These are phyloP conservation scores for Microcaecilia unicolor DNA, from an alignment of 2,797 vertebrate species.

Conservation along the genomic window DNA sequence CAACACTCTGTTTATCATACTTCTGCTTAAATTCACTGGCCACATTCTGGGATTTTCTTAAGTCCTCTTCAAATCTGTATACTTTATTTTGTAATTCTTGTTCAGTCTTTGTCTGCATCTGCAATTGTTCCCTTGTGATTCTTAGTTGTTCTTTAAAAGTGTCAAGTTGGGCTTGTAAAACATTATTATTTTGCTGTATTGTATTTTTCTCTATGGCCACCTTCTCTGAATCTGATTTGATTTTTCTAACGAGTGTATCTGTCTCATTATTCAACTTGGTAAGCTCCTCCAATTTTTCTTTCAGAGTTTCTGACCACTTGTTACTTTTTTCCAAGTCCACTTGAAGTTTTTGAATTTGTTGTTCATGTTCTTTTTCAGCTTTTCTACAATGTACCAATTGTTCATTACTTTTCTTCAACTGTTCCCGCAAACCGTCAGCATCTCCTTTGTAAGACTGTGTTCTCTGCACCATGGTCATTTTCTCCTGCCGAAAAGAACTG, in stretches of 20 bases:
- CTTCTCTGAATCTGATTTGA: conserved; percentile 66
- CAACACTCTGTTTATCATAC: conserved; percentile 57
- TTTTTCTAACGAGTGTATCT: conserved; percentile 62
- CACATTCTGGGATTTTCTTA: conserved; percentile 56
- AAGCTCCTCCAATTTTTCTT: conserved; percentile 68
- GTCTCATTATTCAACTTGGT: conserved; percentile 64
- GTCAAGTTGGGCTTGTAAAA: conserved; percentile 73
- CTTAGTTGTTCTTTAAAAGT: conserved; percentile 78
- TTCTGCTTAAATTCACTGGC: conserved; percentile 73
- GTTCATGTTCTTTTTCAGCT: conserved; percentile 62
- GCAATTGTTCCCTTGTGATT: conserved; percentile 78
- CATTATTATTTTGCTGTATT: conserved; percentile 78
- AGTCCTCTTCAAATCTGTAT: conserved; percentile 70
- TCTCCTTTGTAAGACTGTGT: conserved; percentile 65
- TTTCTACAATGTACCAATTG: conserved; percentile 56
- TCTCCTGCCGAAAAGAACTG: conserved; percentile 65
- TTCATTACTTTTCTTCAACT: conserved; percentile 67
- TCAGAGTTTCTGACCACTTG: conserved; percentile 53
- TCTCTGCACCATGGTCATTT: conserved; percentile 62
- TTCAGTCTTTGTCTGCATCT: conserved; percentile 72
- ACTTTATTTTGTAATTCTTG: conserved; percentile 83
- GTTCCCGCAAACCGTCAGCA: conserved; percentile 66
- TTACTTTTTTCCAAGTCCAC: conserved; percentile 68
- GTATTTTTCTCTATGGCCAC: conserved; percentile 64
- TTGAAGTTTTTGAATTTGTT: conserved; percentile 67